Evolutionary conservation across 2,113 vertebrate genomes (phyloP), one percentile per base, ranked within the genome.

Genomic region (Siniperca chuatsi): DNA sequence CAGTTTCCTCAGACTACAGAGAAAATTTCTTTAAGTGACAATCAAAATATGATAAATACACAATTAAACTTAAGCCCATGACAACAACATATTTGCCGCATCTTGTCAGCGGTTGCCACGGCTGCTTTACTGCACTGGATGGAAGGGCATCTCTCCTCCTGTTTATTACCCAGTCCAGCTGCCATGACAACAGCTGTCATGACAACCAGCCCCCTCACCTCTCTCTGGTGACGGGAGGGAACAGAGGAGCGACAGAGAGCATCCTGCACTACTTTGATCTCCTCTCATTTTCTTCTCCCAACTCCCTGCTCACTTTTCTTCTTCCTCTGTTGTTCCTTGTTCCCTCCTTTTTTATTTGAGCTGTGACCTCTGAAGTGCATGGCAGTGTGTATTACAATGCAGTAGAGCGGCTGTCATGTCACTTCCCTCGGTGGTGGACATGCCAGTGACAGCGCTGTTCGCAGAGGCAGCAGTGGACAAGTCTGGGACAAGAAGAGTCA

Each of bases 131-230:
- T 40, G 20, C 62, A 6, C 67, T 44, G 75, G 69, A 79, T 64
- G 52, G 74, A 80, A 46, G 15, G 67, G 29, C 74, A 33, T 88
- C 67, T 79, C 86, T 54, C 37, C 73, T 81, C 18, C 67, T 92
- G 93, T 94, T 93, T 93, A 87, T 91, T 81, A 90, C 60, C 70
- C 35, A 46, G 82, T 81, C 78, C 85, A 60, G 92, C 89, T 93
- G 84, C 93, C 90, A 91, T 94, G 93, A 88, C 91, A 85, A 94
- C 94, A 78, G 91, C 78, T 46, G 85, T 82, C 93, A 93, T 92
- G 93, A 91, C 92, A 89, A 94, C 92, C 83, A 82, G 89, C 90
- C 84, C 86, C 89, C 83, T 93, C 77, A 89, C 86, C 89, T 90
- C 84, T 88, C 74, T 52, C 12, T 69, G 82, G 35, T 55, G 65